phyloP scores from a whole-genome alignment of 2,888 invertebrate species.

The Lasioglossum villosulum region DNA sequence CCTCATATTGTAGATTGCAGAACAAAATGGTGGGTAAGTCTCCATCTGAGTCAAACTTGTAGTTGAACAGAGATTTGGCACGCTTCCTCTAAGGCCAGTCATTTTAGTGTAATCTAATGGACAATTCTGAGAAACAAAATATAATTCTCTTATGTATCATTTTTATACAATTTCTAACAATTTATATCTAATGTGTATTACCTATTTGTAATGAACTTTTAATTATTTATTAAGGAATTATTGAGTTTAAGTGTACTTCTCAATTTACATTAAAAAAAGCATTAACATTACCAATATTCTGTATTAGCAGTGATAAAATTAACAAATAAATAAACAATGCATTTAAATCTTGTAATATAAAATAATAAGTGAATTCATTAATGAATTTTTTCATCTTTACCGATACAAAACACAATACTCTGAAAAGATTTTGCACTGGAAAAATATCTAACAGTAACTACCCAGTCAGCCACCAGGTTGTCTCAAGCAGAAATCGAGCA shows the following conservation, averaged over 20 bases:
- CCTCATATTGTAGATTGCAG: constrained; percentile 42
- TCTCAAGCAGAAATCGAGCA: too few relatives aligned
- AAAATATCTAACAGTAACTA: too few relatives aligned
- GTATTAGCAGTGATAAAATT: not conserved
- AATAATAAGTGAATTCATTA: not conserved
- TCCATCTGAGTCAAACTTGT: constrained; percentile 59
- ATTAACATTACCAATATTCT: not conserved
- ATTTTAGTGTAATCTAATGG: constrained; percentile 37
- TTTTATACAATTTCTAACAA: not conserved
- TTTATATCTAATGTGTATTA: not conserved
- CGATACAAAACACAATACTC: not conserved
- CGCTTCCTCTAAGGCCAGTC: constrained; percentile 75
- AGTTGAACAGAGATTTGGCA: constrained; percentile 73
- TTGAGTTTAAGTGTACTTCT: not conserved
- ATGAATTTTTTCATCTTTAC: not conserved
- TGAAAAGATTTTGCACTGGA: not conserved
- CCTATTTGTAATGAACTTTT: not conserved
- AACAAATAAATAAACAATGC: not conserved
- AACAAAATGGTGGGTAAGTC: constrained; percentile 51
- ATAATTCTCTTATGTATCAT: constrained; percentile 25
- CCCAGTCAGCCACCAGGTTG: too few relatives aligned
- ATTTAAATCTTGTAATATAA: not conserved
- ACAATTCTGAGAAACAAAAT: constrained; percentile 40
- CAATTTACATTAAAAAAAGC: not conserved
- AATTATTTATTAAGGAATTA: not conserved